phyloP scores from a whole-genome alignment of 2,888 invertebrate species.

The Catocala sponsa region DNA sequence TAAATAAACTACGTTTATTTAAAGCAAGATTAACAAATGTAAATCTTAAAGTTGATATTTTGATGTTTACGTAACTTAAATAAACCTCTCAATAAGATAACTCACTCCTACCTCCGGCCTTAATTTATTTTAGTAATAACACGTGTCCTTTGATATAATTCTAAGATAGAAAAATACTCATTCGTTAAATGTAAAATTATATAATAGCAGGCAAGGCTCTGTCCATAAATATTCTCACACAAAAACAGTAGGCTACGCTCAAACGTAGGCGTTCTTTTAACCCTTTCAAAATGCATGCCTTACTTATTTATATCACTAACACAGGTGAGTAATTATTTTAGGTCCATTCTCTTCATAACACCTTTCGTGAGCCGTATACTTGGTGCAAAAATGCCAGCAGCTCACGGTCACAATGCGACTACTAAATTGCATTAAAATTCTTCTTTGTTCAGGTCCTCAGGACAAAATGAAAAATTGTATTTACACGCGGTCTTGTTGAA shows the following conservation, averaged over 20 bases:
- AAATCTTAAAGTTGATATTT: too few species aligned
- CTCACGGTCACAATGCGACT: conserved; percentile 57
- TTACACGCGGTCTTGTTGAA: conserved; percentile 42
- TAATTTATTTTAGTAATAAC: not conserved
- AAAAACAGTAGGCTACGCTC: conserved; percentile 1
- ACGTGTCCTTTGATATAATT: not conserved
- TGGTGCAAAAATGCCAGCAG: conserved; percentile 58
- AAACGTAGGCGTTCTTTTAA: conserved; percentile 14
- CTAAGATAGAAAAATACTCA: not conserved
- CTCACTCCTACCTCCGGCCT: too few species aligned
- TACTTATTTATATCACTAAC: conserved; percentile 43
- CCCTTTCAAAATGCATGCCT: conserved; percentile 36
- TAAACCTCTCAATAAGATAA: too few species aligned
- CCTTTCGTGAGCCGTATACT: conserved; percentile 59
- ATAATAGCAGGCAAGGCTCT: not conserved
- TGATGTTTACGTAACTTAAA: too few species aligned
- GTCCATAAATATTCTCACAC: conserved; percentile 9
- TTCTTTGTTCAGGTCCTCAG: conserved; percentile 59
- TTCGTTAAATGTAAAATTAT: not conserved
- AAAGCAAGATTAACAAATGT: too few species aligned
- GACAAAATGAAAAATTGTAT: conserved; percentile 67
- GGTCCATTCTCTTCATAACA: conserved; percentile 55
- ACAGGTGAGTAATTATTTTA: conserved; percentile 52
- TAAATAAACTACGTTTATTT: too few species aligned
- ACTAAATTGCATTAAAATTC: conserved; percentile 78